Conservation (phyloP, 2,888 invertebrate species). For the Apamea monoglypha region DNA sequence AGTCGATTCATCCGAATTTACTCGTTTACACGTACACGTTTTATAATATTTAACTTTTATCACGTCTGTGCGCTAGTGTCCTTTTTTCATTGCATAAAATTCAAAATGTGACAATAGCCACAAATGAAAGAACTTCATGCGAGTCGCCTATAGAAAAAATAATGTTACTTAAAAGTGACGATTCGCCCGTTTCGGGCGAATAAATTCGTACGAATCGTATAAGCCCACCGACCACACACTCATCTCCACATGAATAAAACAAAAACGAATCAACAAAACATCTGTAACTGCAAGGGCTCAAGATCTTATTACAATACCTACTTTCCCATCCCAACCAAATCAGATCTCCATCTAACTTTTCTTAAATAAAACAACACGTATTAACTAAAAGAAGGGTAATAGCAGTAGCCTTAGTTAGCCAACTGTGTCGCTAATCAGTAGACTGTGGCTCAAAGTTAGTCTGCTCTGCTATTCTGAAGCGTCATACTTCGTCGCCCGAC, state of each 20-base stretch:
- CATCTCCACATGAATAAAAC: not conserved
- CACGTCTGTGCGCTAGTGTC: too few species aligned
- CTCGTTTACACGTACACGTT: too few species aligned
- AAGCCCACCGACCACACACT: not conserved
- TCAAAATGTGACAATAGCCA: too few species aligned
- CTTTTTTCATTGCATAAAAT: too few species aligned
- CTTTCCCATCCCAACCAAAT: constrained; percentile 15
- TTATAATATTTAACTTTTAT: too few species aligned
- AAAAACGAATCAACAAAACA: not conserved
- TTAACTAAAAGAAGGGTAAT: constrained; percentile 25
- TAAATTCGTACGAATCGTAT: not conserved
- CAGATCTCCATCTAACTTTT: not conserved
- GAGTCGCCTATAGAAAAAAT: too few species aligned
- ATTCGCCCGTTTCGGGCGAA: not conserved
- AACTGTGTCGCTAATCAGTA: constrained; percentile 57
- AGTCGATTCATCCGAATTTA: too few species aligned
- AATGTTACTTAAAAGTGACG: not conserved
- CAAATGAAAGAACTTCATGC: too few species aligned
- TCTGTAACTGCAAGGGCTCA: not conserved
- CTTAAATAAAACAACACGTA: constrained; percentile 24
- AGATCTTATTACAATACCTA: not conserved
- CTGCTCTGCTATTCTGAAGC: constrained; percentile 26
- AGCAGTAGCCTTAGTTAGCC: constrained; percentile 21
- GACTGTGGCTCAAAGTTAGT: constrained; percentile 52
- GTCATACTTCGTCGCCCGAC: constrained; percentile 38